These are phyloP conservation scores for Artibeus jamaicensis DNA, from an alignment of 2,797 vertebrate species.

Conservation along the genomic window DNA sequence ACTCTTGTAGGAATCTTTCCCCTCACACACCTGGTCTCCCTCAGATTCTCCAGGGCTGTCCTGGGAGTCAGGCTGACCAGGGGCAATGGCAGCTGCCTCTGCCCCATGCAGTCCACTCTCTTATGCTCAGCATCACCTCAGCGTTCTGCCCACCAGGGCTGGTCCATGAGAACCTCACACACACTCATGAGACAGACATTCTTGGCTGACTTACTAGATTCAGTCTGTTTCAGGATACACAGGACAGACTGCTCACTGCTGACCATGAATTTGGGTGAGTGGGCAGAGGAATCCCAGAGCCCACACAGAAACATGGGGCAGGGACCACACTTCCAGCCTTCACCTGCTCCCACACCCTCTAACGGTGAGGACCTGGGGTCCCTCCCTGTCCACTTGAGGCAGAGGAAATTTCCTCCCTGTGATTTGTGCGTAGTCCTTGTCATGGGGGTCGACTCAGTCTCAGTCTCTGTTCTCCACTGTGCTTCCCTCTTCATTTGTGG, in stretches of 20 bases:
- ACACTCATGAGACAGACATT: neutral
- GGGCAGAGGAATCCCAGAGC: neutral
- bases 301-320: accelerated
- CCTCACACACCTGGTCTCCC: neutral
- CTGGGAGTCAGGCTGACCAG: neutral
- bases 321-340: neutral
- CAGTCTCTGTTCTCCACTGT: too few relatives aligned
- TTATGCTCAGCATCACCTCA: neutral
- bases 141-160: too few relatives aligned
- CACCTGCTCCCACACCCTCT: neutral
- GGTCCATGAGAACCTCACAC: neutral
- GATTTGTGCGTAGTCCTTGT: too few relatives aligned
- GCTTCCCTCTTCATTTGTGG: neutral
- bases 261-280: neutral
- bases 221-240: neutral
- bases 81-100: neutral
- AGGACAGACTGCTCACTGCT: neutral
- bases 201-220: neutral
- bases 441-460: too few relatives aligned
- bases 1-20: too few relatives aligned
- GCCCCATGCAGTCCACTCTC: accelerated
- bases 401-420: too few relatives aligned
- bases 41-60: too few relatives aligned
- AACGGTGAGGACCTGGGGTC: too few relatives aligned
- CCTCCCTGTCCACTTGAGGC: too few relatives aligned